Evolutionary conservation across 30 jellyfish, hydroid and myxozoan genomes (phyloP).

Genomic region (Cassiopea andromeda): DNA sequence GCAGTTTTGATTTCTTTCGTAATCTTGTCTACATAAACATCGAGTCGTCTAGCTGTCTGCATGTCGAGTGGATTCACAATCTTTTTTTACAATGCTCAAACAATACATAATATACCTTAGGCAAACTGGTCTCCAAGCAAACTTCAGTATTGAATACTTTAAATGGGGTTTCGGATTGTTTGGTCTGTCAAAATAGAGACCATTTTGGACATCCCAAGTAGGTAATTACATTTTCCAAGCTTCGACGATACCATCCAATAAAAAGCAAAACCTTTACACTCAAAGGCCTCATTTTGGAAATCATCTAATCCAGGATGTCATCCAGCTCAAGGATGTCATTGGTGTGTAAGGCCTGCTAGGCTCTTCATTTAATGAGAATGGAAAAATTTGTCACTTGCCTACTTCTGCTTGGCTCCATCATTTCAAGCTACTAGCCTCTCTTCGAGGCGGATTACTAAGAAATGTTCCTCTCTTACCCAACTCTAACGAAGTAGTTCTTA

Average conservation of each 20-base stretch:
- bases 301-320: background rate
- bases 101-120: background rate
- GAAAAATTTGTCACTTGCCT: too few relatives aligned
- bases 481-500: too few relatives aligned
- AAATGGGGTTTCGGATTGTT: background rate
- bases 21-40: slow-evolving; percentile 38
- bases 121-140: background rate
- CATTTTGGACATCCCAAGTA: background rate
- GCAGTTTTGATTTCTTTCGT: slow-evolving; percentile 30
- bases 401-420: too few relatives aligned
- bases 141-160: background rate
- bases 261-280: too few relatives aligned
- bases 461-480: too few relatives aligned
- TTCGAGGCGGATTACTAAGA: too few relatives aligned
- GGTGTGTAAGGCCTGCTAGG: too few relatives aligned
- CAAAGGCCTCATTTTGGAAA: background rate
- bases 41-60: slow-evolving; percentile 5
- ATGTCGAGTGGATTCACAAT: background rate
- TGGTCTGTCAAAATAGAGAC: slow-evolving; percentile 1
- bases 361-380: too few relatives aligned
- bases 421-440: too few relatives aligned
- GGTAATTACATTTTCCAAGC: background rate
- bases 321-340: background rate
- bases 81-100: background rate
- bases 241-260: too few relatives aligned